Percentiles rank a stretch among this genome's conserved stretches.
Conservation (phyloP, 2,113 vertebrate species). For the Irena cyanogastra region DNA sequence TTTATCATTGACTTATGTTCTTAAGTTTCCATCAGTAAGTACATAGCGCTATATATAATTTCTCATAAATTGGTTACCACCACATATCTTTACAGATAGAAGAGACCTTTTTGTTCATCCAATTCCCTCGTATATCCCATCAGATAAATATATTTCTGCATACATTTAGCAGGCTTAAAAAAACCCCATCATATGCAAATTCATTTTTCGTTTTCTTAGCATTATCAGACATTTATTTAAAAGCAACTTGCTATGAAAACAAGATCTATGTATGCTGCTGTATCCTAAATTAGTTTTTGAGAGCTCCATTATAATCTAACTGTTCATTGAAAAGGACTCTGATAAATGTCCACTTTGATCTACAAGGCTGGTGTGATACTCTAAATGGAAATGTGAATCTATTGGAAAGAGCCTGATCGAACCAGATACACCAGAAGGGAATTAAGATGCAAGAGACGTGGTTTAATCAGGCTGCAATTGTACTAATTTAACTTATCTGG, state of each 20-base stretch:
- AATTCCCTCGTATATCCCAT: neutral
- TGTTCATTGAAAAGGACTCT: neutral
- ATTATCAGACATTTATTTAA: conserved; percentile 25
- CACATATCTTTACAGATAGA: neutral
- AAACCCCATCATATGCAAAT: neutral
- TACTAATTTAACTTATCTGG: conserved; percentile 27
- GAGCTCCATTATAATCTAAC: neutral
- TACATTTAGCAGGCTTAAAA: neutral
- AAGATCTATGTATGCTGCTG: neutral
- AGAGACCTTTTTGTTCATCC: neutral
- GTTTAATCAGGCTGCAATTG: conserved; percentile 27
- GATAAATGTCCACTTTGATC: conserved; percentile 52
- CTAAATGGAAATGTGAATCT: conserved; percentile 18
- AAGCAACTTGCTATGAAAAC: conserved; percentile 21
- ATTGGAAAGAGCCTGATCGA: conserved; percentile 2
- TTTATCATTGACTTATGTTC: neutral
- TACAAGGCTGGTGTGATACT: neutral
- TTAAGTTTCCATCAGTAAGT: neutral
- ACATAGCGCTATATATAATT: neutral
- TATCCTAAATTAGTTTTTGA: conserved; percentile 29
- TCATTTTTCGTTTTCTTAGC: conserved; percentile 23
- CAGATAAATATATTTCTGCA: neutral
- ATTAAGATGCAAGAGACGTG: conserved; percentile 22
- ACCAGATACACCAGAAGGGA: conserved; percentile 21
- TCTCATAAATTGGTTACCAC: neutral